Percentiles rank a stretch among this genome's conserved stretches.
Evolutionary conservation across 1,140 invertebrate species (phyloP).

Genomic region (Plodia interpunctella): DNA sequence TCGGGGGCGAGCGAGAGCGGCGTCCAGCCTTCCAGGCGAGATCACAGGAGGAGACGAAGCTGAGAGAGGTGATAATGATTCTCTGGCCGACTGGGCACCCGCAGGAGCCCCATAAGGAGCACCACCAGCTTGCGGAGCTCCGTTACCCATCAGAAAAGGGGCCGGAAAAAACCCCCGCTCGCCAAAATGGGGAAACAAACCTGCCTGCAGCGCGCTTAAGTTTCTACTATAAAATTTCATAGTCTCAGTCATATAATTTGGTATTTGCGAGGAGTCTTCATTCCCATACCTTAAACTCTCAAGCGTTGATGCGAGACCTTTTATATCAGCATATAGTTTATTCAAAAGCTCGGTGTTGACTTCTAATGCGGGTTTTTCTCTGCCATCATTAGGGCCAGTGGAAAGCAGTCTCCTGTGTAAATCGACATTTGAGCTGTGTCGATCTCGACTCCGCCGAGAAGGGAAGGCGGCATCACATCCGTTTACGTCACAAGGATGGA

Average conservation of each 20-base stretch:
- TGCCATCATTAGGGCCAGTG: conserved; percentile 80
- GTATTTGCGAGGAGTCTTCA: conserved; percentile 59
- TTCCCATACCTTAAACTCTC: conserved; percentile 67
- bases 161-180: conserved; percentile 66
- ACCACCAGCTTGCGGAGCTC: conserved; percentile 41
- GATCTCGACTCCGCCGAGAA: conserved; percentile 92
- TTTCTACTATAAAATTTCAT: conserved; percentile 74
- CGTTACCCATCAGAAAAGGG: conserved; percentile 63
- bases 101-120: conserved; percentile 57
- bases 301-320: conserved; percentile 71
- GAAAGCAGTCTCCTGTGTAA: conserved; percentile 90
- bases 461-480: conserved; percentile 96
- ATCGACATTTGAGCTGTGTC: conserved; percentile 94
- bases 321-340: conserved; percentile 86
- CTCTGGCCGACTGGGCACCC: conserved; percentile 59
- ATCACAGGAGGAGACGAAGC: conserved; percentile 73
- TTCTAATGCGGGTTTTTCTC: conserved; percentile 79
- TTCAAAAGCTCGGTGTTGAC: conserved; percentile 88
- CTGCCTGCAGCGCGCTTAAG: conserved; percentile 57
- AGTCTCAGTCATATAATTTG: conserved; percentile 70
- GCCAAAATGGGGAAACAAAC: conserved; percentile 55
- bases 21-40: conserved; percentile 63
- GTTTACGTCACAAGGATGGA: conserved; percentile 94
- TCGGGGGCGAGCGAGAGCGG: conserved; percentile 55
- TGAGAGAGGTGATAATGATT: conserved; percentile 69